Percentiles rank a stretch among this genome's conserved stretches.
Conservation (phyloP, 1,140 invertebrate genomes). For the Drosophila sechellia region DNA sequence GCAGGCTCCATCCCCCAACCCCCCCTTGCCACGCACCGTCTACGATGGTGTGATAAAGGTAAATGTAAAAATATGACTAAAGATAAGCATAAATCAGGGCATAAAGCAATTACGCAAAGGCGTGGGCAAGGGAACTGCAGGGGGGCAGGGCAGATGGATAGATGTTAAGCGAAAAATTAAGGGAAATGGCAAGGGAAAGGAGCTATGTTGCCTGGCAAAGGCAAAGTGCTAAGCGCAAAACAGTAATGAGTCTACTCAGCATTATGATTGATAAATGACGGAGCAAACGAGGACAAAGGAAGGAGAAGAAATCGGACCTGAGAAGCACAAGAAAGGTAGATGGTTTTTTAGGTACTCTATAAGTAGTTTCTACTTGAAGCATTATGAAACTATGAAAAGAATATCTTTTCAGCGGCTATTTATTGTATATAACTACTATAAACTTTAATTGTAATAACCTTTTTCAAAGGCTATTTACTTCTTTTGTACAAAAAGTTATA, state of each 20-base stretch:
- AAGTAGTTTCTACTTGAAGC: too few relatives aligned
- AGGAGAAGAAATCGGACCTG: slow-evolving; percentile 10
- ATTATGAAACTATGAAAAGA: too few relatives aligned
- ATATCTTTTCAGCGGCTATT: too few relatives aligned
- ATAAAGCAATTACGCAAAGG: slow-evolving; percentile 73
- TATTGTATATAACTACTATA: too few relatives aligned
- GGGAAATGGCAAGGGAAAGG: neutral
- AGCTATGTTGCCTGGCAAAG: slow-evolving; percentile 11
- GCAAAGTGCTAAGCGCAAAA: slow-evolving; percentile 49
- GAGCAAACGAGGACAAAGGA: slow-evolving; percentile 16
- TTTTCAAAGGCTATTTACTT: too few relatives aligned
- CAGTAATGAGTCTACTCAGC: slow-evolving; percentile 74
- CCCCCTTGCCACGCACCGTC: slow-evolving; percentile 2
- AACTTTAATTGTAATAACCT: neutral
- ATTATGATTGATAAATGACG: slow-evolving; percentile 77
- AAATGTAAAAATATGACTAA: slow-evolving; percentile 79
- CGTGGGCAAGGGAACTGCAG: slow-evolving; percentile 7
- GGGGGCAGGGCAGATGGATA: slow-evolving; percentile 14
- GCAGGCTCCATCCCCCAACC: neutral
- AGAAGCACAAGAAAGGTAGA: slow-evolving; percentile 2
- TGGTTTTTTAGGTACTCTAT: neutral
- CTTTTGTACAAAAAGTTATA: neutral
- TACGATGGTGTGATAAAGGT: slow-evolving; percentile 62
- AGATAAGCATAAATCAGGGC: slow-evolving; percentile 78
- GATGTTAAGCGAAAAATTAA: slow-evolving; percentile 25